These are phyloP conservation scores for Microchirus variegatus DNA, from an alignment of 2,797 vertebrate genomes.

Conservation along the genomic window DNA sequence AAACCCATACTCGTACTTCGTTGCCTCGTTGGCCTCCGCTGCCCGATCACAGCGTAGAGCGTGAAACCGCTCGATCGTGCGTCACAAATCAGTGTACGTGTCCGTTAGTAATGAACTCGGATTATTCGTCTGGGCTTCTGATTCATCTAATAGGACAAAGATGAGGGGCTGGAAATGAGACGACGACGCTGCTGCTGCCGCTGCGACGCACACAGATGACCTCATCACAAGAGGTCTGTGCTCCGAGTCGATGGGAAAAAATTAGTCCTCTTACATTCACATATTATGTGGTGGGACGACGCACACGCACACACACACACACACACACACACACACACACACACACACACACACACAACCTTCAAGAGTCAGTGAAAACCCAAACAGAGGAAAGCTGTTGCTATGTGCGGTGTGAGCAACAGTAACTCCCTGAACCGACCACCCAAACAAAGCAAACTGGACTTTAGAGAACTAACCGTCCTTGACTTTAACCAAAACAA, in stretches of 20 bases:
- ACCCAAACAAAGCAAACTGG: slow-evolving; percentile 63
- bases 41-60: slow-evolving; percentile 9
- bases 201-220: slow-evolving; percentile 40
- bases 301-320: no score
- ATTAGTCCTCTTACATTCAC: slow-evolving; percentile 8
- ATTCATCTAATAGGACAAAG: slow-evolving; percentile 35
- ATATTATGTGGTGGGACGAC: background rate
- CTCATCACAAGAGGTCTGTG: slow-evolving; percentile 41
- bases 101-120: slow-evolving; percentile 34
- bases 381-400: slow-evolving; percentile 63
- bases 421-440: slow-evolving; percentile 54
- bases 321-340: background rate
- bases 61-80: slow-evolving; percentile 19
- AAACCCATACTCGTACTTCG: no score
- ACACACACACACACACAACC: slow-evolving; percentile 28
- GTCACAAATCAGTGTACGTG: slow-evolving; percentile 23
- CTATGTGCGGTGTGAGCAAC: slow-evolving; percentile 32
- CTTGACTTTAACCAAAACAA: slow-evolving; percentile 54
- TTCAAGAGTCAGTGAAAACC: slow-evolving; percentile 51
- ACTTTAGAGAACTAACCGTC: slow-evolving; percentile 42
- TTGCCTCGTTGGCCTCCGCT: slow-evolving; percentile 5
- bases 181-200: slow-evolving; percentile 17
- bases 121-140: slow-evolving; percentile 35
- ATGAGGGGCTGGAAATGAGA: slow-evolving; percentile 18
- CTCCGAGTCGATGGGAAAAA: slow-evolving; percentile 32